Conservation (phyloP, 2,113 vertebrate species). For the Condylura cristata region DNA sequence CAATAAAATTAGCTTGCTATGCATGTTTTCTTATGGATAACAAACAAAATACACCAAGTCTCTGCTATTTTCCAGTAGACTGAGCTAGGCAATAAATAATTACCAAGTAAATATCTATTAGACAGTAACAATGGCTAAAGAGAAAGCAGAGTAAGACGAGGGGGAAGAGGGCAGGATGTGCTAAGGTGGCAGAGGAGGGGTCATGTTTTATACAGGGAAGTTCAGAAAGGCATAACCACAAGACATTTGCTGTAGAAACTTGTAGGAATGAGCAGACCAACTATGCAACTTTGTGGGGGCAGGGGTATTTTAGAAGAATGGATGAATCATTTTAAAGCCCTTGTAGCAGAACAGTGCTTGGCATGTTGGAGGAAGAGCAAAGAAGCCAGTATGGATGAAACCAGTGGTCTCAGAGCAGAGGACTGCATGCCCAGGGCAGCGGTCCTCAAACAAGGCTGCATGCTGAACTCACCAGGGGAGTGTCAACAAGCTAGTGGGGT, state of each 20-base stretch:
- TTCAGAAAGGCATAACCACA: not conserved
- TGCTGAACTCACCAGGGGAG: not conserved
- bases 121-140: not conserved
- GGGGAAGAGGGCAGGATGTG: not conserved
- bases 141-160: not conserved
- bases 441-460: not conserved
- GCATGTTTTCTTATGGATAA: not conserved
- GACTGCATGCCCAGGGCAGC: not conserved
- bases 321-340: not conserved
- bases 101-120: not conserved
- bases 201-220: not conserved
- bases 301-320: not conserved
- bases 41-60: not conserved
- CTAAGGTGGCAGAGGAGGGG: not conserved
- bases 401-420: not conserved
- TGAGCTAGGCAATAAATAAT: not conserved
- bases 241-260: not conserved
- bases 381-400: not conserved
- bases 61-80: not conserved
- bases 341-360: not conserved
- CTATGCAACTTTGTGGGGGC: not conserved
- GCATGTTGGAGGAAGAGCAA: not conserved
- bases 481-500: not conserved
- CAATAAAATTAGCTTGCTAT: conserved; percentile 35
- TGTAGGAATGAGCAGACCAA: not conserved